Conservation (phyloP, 1,140 invertebrate species). For the Zaprionus tsacasi region DNA sequence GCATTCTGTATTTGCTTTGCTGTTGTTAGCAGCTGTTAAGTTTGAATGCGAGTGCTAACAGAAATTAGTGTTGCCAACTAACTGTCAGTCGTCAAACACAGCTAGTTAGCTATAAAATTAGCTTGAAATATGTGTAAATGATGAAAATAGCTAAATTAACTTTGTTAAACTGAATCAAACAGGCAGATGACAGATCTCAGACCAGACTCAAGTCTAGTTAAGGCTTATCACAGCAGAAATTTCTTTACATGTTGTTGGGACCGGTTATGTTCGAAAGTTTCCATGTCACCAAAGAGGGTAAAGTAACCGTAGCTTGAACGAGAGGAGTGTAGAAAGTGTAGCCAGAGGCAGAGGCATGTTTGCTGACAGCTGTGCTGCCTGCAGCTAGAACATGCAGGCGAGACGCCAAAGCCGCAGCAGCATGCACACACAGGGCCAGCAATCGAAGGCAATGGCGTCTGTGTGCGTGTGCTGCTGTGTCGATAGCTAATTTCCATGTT, state of each 20-base stretch:
- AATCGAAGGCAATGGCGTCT: slow-evolving; percentile 37
- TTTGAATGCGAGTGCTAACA: background rate
- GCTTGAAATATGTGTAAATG: no score
- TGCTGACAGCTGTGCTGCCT: slow-evolving; percentile 2
- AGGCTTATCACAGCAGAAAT: background rate
- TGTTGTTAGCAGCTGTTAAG: background rate
- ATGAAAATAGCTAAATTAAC: no score
- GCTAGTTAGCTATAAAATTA: no score
- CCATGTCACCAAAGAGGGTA: background rate
- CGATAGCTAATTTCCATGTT: slow-evolving; percentile 60
- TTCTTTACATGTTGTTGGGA: background rate
- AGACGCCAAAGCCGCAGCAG: slow-evolving; percentile 44
- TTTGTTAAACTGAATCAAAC: no score
- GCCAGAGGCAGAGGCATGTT: slow-evolving; percentile 1
- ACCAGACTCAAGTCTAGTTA: background rate
- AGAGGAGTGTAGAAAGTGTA: no score
- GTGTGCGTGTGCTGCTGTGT: slow-evolving; percentile 16
- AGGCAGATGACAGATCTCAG: no score
- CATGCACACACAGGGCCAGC: slow-evolving; percentile 40
- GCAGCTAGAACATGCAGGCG: slow-evolving; percentile 1
- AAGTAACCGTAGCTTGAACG: no score
- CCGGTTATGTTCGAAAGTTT: background rate
- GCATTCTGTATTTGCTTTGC: no score
- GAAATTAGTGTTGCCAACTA: no score
- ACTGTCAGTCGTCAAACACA: no score